Evolutionary conservation across 2,888 invertebrate species (phyloP).

Genomic region (Meteorus colon): DNA sequence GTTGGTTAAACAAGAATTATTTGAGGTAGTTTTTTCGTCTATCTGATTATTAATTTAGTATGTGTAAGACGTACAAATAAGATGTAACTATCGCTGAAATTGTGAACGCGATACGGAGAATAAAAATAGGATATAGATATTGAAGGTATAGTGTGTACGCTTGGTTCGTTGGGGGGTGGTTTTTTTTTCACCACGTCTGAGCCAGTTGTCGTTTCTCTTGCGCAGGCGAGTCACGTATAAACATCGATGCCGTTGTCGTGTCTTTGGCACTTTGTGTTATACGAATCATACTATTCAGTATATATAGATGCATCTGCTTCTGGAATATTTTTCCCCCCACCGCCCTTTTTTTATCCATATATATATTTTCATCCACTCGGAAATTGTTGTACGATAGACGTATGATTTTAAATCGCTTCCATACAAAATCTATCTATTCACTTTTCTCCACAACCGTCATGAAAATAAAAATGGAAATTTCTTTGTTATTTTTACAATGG

Average conservation of each 20-base stretch:
- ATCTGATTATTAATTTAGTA: not conserved
- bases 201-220: constrained; percentile 9
- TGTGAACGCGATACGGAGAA: constrained; percentile 11
- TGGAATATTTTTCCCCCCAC: not conserved
- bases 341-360: not conserved
- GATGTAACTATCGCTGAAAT: not conserved
- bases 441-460: not conserved
- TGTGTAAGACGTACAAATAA: not conserved
- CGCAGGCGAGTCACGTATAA: constrained; percentile 32
- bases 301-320: constrained; percentile 14
- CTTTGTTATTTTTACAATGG: not conserved
- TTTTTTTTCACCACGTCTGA: constrained; percentile 13
- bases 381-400: not conserved
- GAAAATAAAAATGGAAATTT: not conserved
- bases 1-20: not conserved
- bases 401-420: not conserved
- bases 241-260: constrained; percentile 25
- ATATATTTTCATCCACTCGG: constrained; percentile 10
- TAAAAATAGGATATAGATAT: constrained; percentile 1
- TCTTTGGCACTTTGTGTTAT: constrained; percentile 33
- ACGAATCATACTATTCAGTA: not conserved
- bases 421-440: constrained; percentile 10
- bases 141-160: not conserved
- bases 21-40: not conserved
- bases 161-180: not conserved